Percentiles rank a stretch among this genome's conserved stretches.
phyloP scores from a whole-genome alignment of 2,797 vertebrate species.

The Chromis chromis region DNA sequence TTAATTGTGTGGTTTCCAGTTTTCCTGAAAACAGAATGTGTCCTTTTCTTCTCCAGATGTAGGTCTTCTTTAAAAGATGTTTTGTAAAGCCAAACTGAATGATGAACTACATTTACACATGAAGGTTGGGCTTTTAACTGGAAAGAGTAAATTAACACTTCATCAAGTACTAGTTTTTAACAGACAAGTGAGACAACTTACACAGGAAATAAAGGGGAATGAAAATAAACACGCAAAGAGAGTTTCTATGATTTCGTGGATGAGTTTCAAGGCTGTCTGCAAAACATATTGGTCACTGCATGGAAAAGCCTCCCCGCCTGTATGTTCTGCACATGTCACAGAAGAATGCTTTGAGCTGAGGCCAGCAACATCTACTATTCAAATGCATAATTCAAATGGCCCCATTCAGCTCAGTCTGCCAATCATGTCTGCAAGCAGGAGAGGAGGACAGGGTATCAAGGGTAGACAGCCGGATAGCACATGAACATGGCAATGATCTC shows the following conservation, averaged over 20 bases:
- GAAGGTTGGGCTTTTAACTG: background rate
- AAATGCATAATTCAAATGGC: conserved; percentile 62
- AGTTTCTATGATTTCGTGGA: conserved; percentile 28
- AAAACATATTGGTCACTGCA: conserved; percentile 70
- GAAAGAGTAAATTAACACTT: conserved; percentile 1
- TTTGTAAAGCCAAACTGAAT: background rate
- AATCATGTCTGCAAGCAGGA: conserved; percentile 41
- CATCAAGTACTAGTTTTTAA: background rate
- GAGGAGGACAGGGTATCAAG: conserved; percentile 4
- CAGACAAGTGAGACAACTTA: background rate
- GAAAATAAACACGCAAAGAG: conserved; percentile 44
- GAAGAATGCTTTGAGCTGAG: conserved; percentile 77
- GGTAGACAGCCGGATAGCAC: background rate
- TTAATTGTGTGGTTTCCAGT: conserved; percentile 21
- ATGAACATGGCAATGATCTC: conserved; percentile 2
- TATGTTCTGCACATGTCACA: conserved; percentile 76
- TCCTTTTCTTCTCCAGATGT: conserved; percentile 37
- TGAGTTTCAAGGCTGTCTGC: conserved; percentile 62
- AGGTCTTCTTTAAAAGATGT: conserved; percentile 1
- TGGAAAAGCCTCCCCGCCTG: conserved; percentile 58
- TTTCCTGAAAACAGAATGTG: conserved; percentile 18
- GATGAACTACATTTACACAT: background rate
- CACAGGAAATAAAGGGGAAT: conserved; percentile 1
- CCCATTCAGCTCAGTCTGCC: conserved; percentile 28
- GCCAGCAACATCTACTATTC: conserved; percentile 64